Percentiles rank a stretch among this genome's conserved stretches.
phyloP scores from a whole-genome alignment of 2,797 vertebrate genomes.

The Sarcophilus harrisii region DNA sequence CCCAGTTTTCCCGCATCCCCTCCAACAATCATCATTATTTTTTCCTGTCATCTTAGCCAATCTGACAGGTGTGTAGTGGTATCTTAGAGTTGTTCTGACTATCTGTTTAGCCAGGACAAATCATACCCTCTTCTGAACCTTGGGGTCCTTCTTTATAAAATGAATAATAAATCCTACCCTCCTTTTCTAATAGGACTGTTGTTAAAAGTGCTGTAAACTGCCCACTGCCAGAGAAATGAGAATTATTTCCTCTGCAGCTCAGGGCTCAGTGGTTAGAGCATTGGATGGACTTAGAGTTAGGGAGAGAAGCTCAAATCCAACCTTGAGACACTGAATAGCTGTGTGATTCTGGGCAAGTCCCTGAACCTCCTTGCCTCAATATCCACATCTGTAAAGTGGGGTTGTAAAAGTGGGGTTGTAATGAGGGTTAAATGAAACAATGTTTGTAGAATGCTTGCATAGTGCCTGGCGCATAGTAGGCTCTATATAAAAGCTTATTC shows the following conservation, averaged over 20 bases:
- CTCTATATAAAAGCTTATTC: not conserved
- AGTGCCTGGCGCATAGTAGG: not conserved
- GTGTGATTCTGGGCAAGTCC: not conserved
- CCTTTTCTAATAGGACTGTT: not conserved
- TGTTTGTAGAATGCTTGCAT: not conserved
- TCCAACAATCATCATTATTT: too few species aligned
- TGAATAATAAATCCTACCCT: not conserved
- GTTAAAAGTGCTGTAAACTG: not conserved
- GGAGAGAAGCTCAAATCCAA: not conserved
- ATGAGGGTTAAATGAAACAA: not conserved
- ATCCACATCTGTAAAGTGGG: not conserved
- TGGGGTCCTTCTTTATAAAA: not conserved
- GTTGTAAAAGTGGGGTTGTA: not conserved
- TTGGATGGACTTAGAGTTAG: not conserved
- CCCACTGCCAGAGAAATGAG: not conserved
- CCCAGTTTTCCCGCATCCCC: too few species aligned
- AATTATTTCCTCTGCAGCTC: not conserved
- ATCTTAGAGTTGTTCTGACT: too few species aligned
- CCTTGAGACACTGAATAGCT: not conserved
- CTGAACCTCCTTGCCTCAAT: not conserved
- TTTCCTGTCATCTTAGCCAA: too few species aligned
- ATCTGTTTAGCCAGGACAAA: not conserved
- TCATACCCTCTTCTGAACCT: not conserved
- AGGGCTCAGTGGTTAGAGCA: not conserved
- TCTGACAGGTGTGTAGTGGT: too few species aligned